phyloP scores from a whole-genome alignment of 2,797 vertebrate genomes.

The Gymnothorax javanicus region DNA sequence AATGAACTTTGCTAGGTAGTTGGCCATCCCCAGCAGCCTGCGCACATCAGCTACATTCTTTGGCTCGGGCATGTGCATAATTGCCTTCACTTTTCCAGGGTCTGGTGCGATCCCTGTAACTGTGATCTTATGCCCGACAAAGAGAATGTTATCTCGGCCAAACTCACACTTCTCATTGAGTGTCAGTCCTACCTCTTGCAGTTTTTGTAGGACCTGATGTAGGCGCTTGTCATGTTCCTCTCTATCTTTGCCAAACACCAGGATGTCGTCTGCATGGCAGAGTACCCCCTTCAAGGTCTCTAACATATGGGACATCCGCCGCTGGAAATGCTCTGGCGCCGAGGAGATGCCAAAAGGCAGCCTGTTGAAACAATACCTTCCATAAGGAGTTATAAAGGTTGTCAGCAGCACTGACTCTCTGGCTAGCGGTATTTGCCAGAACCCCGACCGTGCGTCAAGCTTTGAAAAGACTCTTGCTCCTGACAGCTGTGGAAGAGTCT shows the following conservation, averaged over 20 bases:
- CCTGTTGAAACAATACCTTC: slow-evolving; percentile 35
- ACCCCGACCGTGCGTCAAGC: neutral
- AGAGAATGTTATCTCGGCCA: neutral
- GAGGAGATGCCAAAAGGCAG: slow-evolving; percentile 39
- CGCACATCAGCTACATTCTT: no score
- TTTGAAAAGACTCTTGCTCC: no score
- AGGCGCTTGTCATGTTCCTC: no score
- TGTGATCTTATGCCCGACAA: neutral
- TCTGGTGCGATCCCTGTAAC: neutral
- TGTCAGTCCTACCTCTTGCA: neutral
- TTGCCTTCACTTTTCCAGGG: neutral
- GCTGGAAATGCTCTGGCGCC: slow-evolving; percentile 34
- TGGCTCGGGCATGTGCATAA: neutral
- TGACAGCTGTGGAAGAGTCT: neutral
- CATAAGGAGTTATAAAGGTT: slow-evolving; percentile 11
- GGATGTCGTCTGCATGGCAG: no score
- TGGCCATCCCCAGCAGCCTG: no score
- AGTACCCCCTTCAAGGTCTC: no score
- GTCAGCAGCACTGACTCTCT: no score
- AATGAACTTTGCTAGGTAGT: no score
- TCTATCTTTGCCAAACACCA: no score
- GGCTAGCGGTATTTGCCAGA: slow-evolving; percentile 22
- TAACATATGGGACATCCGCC: no score
- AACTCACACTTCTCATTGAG: neutral
- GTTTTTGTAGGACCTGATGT: no score